Evolutionary conservation across 2,113 vertebrate genomes (phyloP), one percentile per base, ranked within the genome.

Genomic region (Saguinus imperator): DNA sequence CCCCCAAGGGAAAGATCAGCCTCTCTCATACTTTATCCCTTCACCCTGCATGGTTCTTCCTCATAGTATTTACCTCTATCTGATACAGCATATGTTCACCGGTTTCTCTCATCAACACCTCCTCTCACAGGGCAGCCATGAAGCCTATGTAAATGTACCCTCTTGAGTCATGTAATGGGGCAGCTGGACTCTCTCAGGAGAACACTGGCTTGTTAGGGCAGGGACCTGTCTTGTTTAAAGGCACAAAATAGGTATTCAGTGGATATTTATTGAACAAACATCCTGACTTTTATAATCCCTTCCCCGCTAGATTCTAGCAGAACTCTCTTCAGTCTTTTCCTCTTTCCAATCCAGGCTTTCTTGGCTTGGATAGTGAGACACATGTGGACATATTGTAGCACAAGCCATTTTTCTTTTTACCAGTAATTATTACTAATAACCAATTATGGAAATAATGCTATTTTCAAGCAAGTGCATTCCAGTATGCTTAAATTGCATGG

Each of bases 191-290:
- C 52, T n/a, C 68, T 40, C 40, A 9, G 11, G 43, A 81, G 2
- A 76, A 76, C 21, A 35, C 32, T 70, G 35, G 23, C 32, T 32
- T 58, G 16, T 29, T 16, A 55, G 6, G 76, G 45, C 3, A 11
- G 16, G 23, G 58, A 14, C 7, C 35, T 40, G 37, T 52, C 64
- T 43, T 35, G 13, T 61, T 66, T 8, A 18, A 77, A 77, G n/a
- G 61, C 58, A 70, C 61, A 55, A 17, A 81, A 43, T 43, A 29
- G 73, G 14, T 23, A 18, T 17, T 80, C 70, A 25, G 6, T 9
- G 16, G 11, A 2, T 7, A 48, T 7, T 0, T 77, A 25, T 0
- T n/a, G 12, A 27, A 61, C 0, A 14, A 50, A 66, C 2, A 2
- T 1, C 37, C 55, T 68, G 37, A 66, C 37, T n/a, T 17, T 40